Percentiles rank a stretch among this genome's conserved stretches.
phyloP scores from a whole-genome alignment of 2,888 invertebrate species.

The Petrolisthes cinctipes region DNA sequence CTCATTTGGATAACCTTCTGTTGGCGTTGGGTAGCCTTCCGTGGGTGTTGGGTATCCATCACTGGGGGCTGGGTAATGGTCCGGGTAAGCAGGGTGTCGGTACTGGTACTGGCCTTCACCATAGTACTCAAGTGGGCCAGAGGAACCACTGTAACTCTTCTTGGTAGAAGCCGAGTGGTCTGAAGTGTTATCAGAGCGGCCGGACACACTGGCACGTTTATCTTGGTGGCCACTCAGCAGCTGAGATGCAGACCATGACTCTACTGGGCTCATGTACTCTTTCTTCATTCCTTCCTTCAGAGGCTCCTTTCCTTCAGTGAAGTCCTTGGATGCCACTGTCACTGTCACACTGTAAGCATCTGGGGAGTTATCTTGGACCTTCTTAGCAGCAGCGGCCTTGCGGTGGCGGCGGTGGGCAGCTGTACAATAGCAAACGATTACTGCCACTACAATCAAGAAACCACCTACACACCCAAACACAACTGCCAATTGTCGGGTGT shows the following conservation, averaged over 20 bases:
- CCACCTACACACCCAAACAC: conserved; percentile 59
- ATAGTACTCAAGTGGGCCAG: conserved; percentile 55
- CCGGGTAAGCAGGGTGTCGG: conserved; percentile 47
- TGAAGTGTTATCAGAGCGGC: conserved; percentile 59
- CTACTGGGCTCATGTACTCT: conserved; percentile 64
- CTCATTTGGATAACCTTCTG: conserved; percentile 43
- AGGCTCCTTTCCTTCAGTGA: conserved; percentile 51
- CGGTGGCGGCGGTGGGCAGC: conserved; percentile 55
- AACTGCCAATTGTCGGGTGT: conserved; percentile 60
- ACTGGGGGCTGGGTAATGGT: conserved; percentile 53
- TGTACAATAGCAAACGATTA: conserved; percentile 57
- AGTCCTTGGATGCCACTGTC: conserved; percentile 51
- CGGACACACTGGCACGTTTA: conserved; percentile 58
- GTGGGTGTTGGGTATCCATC: conserved; percentile 56
- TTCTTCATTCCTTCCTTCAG: conserved; percentile 60
- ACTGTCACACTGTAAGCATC: conserved; percentile 57
- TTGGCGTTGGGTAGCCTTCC: conserved; percentile 36
- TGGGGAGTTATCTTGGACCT: conserved; percentile 36
- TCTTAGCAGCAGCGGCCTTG: conserved; percentile 56
- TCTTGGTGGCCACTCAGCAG: conserved; percentile 57
- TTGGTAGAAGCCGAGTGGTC: conserved; percentile 64
- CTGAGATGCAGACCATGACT: conserved; percentile 65
- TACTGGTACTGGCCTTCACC: conserved; percentile 58
- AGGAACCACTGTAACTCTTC: conserved; percentile 61
- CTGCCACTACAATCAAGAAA: conserved; percentile 46